Conservation (phyloP, 2,113 vertebrate genomes). For the Engraulis encrasicolus region DNA sequence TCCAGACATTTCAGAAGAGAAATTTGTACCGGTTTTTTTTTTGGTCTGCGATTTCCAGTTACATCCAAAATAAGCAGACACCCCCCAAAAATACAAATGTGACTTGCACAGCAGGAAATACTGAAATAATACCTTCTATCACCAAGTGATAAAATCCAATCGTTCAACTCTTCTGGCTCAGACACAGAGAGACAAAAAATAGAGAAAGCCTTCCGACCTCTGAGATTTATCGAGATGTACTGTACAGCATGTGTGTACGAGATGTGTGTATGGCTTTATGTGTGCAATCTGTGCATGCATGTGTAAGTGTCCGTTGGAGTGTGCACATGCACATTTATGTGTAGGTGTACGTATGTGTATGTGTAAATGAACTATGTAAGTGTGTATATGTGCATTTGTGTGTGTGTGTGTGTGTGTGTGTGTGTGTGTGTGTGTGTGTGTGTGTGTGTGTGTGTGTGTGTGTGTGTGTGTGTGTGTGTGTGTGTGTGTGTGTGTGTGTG, state of each 20-base stretch:
- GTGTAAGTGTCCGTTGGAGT: too few species aligned
- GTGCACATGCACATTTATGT: background rate
- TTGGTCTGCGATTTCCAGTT: background rate
- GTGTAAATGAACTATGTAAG: background rate
- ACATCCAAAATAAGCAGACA: constrained; percentile 17
- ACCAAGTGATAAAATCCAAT: background rate
- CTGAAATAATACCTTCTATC: constrained; percentile 8
- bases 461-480: background rate
- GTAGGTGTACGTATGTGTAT: background rate
- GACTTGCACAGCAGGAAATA: background rate
- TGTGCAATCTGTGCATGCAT: too few species aligned
- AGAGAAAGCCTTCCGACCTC: background rate
- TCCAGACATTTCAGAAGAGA: background rate
- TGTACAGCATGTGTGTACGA: too few species aligned
- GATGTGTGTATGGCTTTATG: too few species aligned
- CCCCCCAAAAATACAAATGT: background rate
- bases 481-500: background rate
- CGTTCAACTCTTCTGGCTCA: background rate
- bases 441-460: background rate
- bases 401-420: too few species aligned
- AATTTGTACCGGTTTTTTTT: background rate
- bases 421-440: background rate
- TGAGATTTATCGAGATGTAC: background rate
- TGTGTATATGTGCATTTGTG: too few species aligned
- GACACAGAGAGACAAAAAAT: background rate